Conservation (phyloP, 2,797 vertebrate genomes). For the Muscicapa striata region DNA sequence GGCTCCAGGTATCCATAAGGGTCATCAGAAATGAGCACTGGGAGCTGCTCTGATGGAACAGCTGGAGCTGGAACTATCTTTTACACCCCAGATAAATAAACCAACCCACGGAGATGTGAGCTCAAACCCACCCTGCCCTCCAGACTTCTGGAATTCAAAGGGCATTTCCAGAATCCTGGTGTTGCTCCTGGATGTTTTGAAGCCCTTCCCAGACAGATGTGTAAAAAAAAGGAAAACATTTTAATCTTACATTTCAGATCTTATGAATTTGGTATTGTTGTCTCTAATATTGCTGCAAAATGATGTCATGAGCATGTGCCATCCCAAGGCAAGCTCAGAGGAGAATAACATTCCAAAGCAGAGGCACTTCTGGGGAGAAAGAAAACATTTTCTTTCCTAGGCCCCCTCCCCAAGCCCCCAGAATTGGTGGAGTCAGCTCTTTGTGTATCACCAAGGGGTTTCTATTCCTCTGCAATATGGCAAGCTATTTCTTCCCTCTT, state of each 20-base stretch:
- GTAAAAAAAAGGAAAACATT: background rate
- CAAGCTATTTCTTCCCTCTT: slow-evolving; percentile 25
- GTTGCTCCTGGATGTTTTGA: background rate
- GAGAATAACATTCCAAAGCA: background rate
- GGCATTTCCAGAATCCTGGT: background rate
- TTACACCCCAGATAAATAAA: background rate
- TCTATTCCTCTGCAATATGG: slow-evolving; percentile 52
- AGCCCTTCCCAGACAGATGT: background rate
- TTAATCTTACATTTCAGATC: background rate
- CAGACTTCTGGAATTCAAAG: background rate
- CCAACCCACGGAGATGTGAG: background rate
- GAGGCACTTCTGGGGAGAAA: background rate
- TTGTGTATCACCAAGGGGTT: background rate
- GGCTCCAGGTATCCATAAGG: background rate
- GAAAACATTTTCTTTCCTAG: background rate
- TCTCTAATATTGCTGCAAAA: background rate
- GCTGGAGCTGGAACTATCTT: background rate
- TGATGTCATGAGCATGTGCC: background rate
- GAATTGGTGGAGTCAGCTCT: slow-evolving; percentile 10
- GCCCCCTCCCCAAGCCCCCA: background rate
- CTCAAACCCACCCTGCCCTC: background rate
- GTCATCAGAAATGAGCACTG: background rate
- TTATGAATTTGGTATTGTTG: background rate
- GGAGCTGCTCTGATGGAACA: background rate
- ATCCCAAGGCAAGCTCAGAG: background rate